Conservation (phyloP, 2,888 invertebrate species). For the Pegoplata infirma region DNA sequence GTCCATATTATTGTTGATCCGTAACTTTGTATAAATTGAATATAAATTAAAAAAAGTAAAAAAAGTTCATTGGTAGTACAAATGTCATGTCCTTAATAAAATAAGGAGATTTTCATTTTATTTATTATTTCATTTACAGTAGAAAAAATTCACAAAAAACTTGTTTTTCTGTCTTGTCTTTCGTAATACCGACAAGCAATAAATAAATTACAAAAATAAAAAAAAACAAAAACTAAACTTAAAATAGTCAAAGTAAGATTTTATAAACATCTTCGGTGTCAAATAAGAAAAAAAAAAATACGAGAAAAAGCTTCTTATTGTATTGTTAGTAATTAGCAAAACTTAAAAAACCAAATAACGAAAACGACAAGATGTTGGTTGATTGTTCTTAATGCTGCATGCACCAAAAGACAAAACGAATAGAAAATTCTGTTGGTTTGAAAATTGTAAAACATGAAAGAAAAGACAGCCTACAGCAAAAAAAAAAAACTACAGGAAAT, state of each 20-base stretch:
- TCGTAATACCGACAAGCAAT: slow-evolving; percentile 61
- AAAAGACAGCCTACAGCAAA: slow-evolving; percentile 63
- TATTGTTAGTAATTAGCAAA: slow-evolving; percentile 59
- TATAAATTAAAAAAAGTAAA: slow-evolving; percentile 53
- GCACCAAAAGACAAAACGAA: slow-evolving; percentile 41
- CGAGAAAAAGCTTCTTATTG: slow-evolving; percentile 54
- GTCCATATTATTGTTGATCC: too few species aligned
- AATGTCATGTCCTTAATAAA: slow-evolving; percentile 56
- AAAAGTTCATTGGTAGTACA: slow-evolving; percentile 39
- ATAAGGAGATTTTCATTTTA: slow-evolving; percentile 50
- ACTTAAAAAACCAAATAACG: slow-evolving; percentile 50
- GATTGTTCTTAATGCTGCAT: slow-evolving; percentile 10
- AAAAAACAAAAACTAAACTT: slow-evolving; percentile 26
- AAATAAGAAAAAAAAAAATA: too few species aligned
- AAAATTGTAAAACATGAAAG: slow-evolving; percentile 62
- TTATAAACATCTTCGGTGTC: slow-evolving; percentile 52
- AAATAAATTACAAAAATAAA: slow-evolving; percentile 59
- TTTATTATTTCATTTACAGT: slow-evolving; percentile 34
- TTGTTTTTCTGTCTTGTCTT: slow-evolving; percentile 49
- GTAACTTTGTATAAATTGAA: neutral
- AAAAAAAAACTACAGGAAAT: neutral
- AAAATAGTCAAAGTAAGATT: slow-evolving; percentile 52
- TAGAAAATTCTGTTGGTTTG: slow-evolving; percentile 52
- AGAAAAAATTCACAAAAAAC: slow-evolving; percentile 15
- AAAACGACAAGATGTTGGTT: slow-evolving; percentile 43